Evolutionary conservation across 2,113 vertebrate genomes (phyloP), one percentile per base, ranked within the genome.

Genomic region (Mirounga angustirostris): DNA sequence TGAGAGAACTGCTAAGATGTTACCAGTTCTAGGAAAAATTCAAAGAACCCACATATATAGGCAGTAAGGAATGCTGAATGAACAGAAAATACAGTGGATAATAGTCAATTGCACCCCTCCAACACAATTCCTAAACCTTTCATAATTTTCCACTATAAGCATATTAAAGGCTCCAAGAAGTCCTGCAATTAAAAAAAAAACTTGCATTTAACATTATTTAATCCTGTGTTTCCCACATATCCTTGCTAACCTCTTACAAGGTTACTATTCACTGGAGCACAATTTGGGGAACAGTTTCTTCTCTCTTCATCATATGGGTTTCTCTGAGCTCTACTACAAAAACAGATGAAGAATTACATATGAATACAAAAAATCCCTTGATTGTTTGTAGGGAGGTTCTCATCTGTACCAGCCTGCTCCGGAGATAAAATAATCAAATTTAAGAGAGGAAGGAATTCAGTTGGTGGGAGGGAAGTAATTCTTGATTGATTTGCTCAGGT

Each of bases 341-440:
- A 69, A 78, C 46, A 74, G 67, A 15, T 73, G 1, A 26, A 58
- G 46, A 79, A 46, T 52, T 88, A 36, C 40, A 21, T 43, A 52
- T 46, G 43, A 89, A 84, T 46, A 30, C 30, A 19, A 36, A 46
- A 71, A 63, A 43, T 22, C 33, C 54, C 14, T 21, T 43, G 6
- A 50, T 81, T 19, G 16, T 43, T n/a, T 46, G 15, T 26, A 76
- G 78, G 16, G 19, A 58, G 33, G 67, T 67, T 85, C 28, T 94
- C 40, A 16, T 50, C 46, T 5, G 76, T 43, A 82, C 5, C 43
- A 13, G 65, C 28, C 22, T 89, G 79, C 36, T 69, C 24, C 11
- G 33, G 8, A 80, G 24, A 79, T 22, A 88, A 92, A 95, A 88
- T 40, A 90, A 92, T 73, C 69, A 84, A 63, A 90, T 40, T 93